Evolutionary conservation across 2,888 invertebrate species (phyloP), one percentile per base, ranked within the genome.

Genomic region (Drosophila affinis): DNA sequence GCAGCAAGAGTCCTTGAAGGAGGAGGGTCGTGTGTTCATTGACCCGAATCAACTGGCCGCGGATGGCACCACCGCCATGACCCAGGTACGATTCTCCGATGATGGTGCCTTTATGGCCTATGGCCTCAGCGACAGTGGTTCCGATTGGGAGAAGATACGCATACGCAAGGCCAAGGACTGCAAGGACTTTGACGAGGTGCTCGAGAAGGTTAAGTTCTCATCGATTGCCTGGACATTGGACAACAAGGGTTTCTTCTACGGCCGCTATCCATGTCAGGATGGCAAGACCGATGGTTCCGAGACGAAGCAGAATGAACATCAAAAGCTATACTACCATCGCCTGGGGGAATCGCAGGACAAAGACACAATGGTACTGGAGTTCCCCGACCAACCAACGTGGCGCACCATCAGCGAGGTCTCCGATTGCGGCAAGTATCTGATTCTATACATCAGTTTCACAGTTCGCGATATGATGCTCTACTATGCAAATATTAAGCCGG

Each of bases 101-200:
- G 96, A 99, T 93, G 98, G 98, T 12, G 93, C 94, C 87, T 95
- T 95, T 32, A 96, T 97, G 93, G 98, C 98, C 0, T 99, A 98
- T 92, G 97, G 97, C 0, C 93, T 99, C 2, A 98, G 98, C 79
- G 95, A 95, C 68, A 97, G 97, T 91, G 99, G 99, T 0, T 98
- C 98, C 1, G 99, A 99, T 91, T 99, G 99, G 99, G 95, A 96
- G 78, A 97, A 96, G 56, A 97, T 99, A 86, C 95, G 95, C 88
- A 95, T 97, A 80, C 95, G 95, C 79, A 94, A 95, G 92, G 95
- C 96, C 0, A 94, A 91, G 49, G 91, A 93, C 93, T 96, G 96
- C 62, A 94, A 97, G 90, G 97, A 98, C 89, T 96, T 97, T 79
- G 95, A 96, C 7, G 99, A 99, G 91, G 94, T 95, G 12, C 93